Base-by-base conservation (phyloP, 2,797 vertebrate species). In the Neosalanx taihuensis region DNA sequence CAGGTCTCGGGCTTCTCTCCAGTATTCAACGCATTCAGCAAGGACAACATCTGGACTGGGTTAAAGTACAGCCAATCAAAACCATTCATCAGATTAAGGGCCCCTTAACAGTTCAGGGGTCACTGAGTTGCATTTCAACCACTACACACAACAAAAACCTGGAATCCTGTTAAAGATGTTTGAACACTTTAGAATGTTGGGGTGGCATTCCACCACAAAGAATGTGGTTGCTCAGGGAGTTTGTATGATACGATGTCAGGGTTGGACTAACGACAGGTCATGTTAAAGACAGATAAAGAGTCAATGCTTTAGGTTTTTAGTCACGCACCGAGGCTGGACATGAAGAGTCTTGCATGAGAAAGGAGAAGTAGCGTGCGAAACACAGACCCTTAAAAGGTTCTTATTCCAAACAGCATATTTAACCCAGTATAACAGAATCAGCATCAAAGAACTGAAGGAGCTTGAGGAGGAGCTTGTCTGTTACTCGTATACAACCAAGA, bases 331-430 rank as follows among this genome's bases (percentile, higher is more conserved):
- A 67, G 3, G 29, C 64, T 56, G 23, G 23, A 65, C 46, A 41
- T 67, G 74, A 64, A 57, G 76, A 82, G 69, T 71, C 69, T 81
- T 78, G 68, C 60, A 70, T 70, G 83, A 77, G 72, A 76, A 79
- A 64, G 46, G 80, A 56, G 67, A 41, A 26, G 26, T 5, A 37
- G 70, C 73, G 63, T 74, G 75, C 46, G 81, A 80, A 72, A 70
- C 18, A 75, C n/a, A 6, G 31, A 64, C 64, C 56, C 37, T 35
- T 33, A 63, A 17, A n/a, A 51, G 26, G 18, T 3, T 20, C 18
- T 9, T 29, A 49, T 57, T 53, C 31, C 56, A 17, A 60, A 71
- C 69, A 71, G 41, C 60, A 63, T 62, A 46, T 63, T 70, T 64
- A n/a, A 64, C 62, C 3, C 31, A 64, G 35, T 64, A 37, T 64